These are phyloP conservation scores for Eueremaeus valkanovi DNA, from an alignment of 2,888 invertebrate species.

Conservation along the genomic window DNA sequence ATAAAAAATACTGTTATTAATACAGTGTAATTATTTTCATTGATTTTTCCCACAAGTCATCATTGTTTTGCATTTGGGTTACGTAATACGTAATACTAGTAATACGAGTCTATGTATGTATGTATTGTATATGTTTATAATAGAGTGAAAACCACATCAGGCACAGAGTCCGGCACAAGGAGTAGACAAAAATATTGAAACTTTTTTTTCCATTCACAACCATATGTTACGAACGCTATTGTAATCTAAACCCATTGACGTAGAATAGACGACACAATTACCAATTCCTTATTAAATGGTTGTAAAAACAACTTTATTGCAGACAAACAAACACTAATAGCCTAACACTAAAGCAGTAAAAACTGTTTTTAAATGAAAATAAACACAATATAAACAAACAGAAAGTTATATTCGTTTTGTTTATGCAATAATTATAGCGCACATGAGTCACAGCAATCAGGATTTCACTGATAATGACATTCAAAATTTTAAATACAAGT, in stretches of 20 bases:
- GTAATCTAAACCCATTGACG: constrained; percentile 21
- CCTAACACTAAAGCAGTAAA: not conserved
- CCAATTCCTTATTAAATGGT: not conserved
- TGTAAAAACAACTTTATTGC: not conserved
- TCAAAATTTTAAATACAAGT: too few species aligned
- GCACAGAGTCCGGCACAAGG: not conserved
- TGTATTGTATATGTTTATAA: too few species aligned
- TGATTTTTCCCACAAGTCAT: not conserved
- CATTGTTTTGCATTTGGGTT: not conserved
- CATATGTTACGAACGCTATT: not conserved
- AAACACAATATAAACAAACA: not conserved
- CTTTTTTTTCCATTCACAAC: too few species aligned
- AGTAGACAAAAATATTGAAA: not conserved
- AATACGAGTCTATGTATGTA: not conserved
- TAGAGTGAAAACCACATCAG: not conserved
- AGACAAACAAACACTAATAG: not conserved
- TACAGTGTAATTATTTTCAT: not conserved
- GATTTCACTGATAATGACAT: not conserved
- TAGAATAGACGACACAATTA: not conserved
- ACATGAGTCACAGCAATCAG: too few species aligned
- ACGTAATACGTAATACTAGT: not conserved
- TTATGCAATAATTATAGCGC: too few species aligned
- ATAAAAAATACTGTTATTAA: not conserved
- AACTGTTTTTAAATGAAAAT: not conserved
- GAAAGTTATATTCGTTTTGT: not conserved